Base-by-base conservation (phyloP, 2,797 vertebrate species). In the Falco berigora region DNA sequence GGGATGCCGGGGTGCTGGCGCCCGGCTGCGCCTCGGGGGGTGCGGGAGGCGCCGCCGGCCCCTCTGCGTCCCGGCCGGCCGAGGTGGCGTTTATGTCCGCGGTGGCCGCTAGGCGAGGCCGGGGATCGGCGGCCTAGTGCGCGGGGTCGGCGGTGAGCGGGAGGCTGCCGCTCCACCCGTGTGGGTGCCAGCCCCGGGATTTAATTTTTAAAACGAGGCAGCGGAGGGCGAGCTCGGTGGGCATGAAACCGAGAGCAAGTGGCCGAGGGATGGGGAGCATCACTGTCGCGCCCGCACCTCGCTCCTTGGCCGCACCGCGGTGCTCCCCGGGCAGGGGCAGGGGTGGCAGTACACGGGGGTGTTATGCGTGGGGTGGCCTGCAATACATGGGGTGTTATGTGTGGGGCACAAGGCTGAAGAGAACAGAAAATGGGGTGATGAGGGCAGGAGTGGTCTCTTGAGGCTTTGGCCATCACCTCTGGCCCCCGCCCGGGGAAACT, bases 81-180 rank as follows among this genome's bases (percentile, higher is more conserved):
- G n/a, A 90, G 71, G 72, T 64, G 87, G 79, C 18, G 27, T 9
- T 36, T 63, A 15, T 21, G 58, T 9, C 42, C 58, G 98, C 52
- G 28, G 88, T 85, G 46, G 76, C 88, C 40, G 84, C 78, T 96
- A 98, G 86, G 96, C 97, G 83, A 98, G 98, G 77, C 97, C 97
- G 98, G 96, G 98, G 98, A 98, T 97, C 44, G 22, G 72, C 93
- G 98, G 98, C 98, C 98, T 98, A 90, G 66, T 28, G 67, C 82
- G 38, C 32, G 34, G 67, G 34, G 67, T 66, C 52, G 63, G 66
- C 14, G 23, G 71, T 8, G 56, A 62, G 49, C 38, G 72, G n/a
- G 8, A 7, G 13, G 15, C 21, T 86, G 10, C 25, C 16, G 55
- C 50, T 34, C 49, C 63, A 14, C 27, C 22, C 47, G 11, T 47